phyloP scores from a whole-genome alignment of 1,140 invertebrate species.

The Trinorchestia longiramus region DNA sequence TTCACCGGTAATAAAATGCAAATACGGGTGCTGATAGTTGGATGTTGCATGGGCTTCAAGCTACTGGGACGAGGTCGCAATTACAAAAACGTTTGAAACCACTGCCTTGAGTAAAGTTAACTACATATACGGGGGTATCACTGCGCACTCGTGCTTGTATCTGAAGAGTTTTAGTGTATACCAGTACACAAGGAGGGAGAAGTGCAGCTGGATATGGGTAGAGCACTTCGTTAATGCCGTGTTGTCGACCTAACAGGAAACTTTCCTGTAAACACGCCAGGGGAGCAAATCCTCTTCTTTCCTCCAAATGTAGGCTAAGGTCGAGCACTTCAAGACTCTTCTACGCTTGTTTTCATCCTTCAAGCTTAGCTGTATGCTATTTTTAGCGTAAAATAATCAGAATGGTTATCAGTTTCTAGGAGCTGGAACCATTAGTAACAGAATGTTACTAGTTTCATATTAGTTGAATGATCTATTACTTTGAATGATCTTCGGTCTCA shows the following conservation, averaged over 20 bases:
- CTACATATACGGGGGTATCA: not conserved
- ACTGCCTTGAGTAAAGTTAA: too few species aligned
- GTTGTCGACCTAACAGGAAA: slow-evolving; percentile 3
- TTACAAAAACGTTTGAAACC: too few species aligned
- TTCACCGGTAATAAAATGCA: too few species aligned
- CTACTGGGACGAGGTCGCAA: too few species aligned
- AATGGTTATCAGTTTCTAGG: not conserved
- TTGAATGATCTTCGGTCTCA: not conserved
- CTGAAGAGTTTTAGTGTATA: not conserved
- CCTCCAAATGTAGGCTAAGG: not conserved
- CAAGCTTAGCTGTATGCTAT: not conserved
- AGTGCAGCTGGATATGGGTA: not conserved
- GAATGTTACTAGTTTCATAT: not conserved
- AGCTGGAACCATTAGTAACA: not conserved
- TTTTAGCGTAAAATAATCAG: not conserved
- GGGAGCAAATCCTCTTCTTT: slow-evolving; percentile 14
- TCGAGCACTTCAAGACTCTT: not conserved
- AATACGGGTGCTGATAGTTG: too few species aligned
- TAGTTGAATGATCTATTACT: not conserved
- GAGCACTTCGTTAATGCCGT: not conserved
- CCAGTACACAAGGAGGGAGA: not conserved
- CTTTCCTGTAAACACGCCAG: not conserved
- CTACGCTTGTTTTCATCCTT: not conserved
- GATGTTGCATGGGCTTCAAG: too few species aligned
- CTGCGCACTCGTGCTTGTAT: not conserved